Evolutionary conservation across 2,888 invertebrate species (phyloP), one percentile per base, ranked within the genome.

Genomic region (Acanthosoma haemorrhoidale): DNA sequence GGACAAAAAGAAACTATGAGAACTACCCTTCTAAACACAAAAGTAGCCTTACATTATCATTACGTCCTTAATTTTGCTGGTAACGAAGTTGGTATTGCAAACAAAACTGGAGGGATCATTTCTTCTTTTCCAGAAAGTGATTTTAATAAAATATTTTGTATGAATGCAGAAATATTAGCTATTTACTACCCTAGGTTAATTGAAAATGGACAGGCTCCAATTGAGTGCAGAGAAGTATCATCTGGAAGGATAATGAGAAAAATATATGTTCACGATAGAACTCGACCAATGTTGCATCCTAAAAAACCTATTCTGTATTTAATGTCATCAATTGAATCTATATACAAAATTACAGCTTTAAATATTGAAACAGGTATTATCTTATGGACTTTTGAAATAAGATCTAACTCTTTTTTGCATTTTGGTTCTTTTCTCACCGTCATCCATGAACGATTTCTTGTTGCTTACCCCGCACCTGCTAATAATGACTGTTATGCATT

Each of bases 401-500:
- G 2, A 11, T 13, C 11, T 21, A 51, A 16, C 3, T 36, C 34
- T 18, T 5, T 13, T 31, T 31, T 34, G 34, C 34, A 9, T 34
- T 67, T 31, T 31, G 67, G 67, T 18, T 11, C 67, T 18, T 34
- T 32, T 57, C 13, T 67, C 4, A 18, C 67, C 4, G 34, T 41
- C 6, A 6, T 57, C 2, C 5, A 32, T 18, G 31, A 51, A 18
- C 43, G 57, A 67, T 67, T 31, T 32, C 34, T 67, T 34, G 11
- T 67, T 8, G 34, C 51, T 16, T 67, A 67, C 25, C 67, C 67
- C 6, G 39, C 32, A 16, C 51, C 51, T n/a, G 32, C 51, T n/a
- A 34, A 34, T 34, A 51, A 67, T 15, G 51, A 67, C 18, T 67
- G 9, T 36, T 67, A 9, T 51, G 67, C 67, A 34, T 15, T 43